Evolutionary conservation across 2,113 vertebrate species (phyloP).

Genomic region (Malurus melanocephalus): DNA sequence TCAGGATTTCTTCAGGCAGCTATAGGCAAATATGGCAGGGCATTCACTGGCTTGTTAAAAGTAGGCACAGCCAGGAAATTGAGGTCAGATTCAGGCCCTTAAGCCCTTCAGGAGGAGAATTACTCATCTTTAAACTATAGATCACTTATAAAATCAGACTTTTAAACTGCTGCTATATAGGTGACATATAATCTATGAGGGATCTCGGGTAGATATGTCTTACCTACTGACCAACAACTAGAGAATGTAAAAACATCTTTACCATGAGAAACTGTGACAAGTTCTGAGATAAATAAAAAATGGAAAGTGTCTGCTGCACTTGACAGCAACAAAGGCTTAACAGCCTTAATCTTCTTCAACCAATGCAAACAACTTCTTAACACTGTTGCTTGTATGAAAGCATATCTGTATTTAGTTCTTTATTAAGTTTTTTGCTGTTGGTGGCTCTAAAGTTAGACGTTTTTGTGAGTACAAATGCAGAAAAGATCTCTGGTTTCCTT

Average conservation of each 20-base stretch:
- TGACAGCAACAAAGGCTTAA: conserved; percentile 15
- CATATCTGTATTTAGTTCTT: not conserved
- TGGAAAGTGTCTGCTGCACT: not conserved
- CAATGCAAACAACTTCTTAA: conserved; percentile 9
- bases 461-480: not conserved
- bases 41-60: not conserved
- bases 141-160: not conserved
- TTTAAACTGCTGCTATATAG: not conserved
- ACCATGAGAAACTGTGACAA: not conserved
- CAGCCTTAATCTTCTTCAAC: conserved; percentile 38
- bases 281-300: conserved; percentile 40
- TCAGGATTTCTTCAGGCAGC: not conserved
- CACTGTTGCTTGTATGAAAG: not conserved
- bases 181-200: conserved; percentile 14
- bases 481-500: not conserved
- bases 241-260: not conserved
- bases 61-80: not conserved
- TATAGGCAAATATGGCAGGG: not conserved
- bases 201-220: conserved; percentile 15
- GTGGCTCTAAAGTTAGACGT: not conserved
- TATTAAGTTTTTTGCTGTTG: not conserved
- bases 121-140: not conserved
- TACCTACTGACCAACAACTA: conserved; percentile 8
- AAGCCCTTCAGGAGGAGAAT: not conserved
- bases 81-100: not conserved